Conservation (phyloP, 2,797 vertebrate species). For the Chaunax sp. region DNA sequence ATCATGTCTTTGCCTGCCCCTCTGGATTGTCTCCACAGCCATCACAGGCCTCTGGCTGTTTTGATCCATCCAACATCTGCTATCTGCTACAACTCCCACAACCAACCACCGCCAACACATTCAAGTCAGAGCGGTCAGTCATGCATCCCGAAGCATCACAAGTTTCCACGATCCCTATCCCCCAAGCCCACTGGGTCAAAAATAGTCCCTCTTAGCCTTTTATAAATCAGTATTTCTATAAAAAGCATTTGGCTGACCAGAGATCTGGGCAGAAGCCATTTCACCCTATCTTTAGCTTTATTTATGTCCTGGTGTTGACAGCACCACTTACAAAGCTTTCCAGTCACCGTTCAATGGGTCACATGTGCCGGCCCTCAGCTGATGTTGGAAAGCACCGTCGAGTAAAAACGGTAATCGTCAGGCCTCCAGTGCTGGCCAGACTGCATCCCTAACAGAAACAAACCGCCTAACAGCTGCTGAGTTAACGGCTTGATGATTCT, state of each 20-base stretch:
- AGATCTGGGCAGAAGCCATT: conserved; percentile 77
- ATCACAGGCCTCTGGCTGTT: conserved; percentile 63
- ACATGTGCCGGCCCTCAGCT: conserved; percentile 69
- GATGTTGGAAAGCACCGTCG: conserved; percentile 73
- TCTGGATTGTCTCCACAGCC: conserved; percentile 71
- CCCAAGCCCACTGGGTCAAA: conserved; percentile 73
- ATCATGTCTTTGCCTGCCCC: conserved; percentile 32
- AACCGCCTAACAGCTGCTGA: conserved; percentile 71
- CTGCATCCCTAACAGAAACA: conserved; percentile 67
- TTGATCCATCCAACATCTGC: conserved; percentile 63
- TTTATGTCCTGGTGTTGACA: conserved; percentile 92
- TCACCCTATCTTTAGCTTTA: conserved; percentile 87
- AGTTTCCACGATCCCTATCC: conserved; percentile 82
- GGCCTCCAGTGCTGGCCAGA: conserved; percentile 35
- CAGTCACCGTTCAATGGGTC: conserved; percentile 83
- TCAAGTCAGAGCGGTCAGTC: conserved; percentile 80
- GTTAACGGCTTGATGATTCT: conserved; percentile 73
- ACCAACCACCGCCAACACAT: conserved; percentile 69
- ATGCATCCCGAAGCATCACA: conserved; percentile 80
- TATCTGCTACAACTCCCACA: conserved; percentile 73
- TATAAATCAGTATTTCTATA: conserved; percentile 92
- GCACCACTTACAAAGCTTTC: conserved; percentile 85
- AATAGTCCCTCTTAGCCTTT: conserved; percentile 88
- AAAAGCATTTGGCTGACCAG: conserved; percentile 87
- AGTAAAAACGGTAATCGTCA: conserved; percentile 68